Conservation (phyloP, 2,113 vertebrate genomes). For the Catharus minimus region DNA sequence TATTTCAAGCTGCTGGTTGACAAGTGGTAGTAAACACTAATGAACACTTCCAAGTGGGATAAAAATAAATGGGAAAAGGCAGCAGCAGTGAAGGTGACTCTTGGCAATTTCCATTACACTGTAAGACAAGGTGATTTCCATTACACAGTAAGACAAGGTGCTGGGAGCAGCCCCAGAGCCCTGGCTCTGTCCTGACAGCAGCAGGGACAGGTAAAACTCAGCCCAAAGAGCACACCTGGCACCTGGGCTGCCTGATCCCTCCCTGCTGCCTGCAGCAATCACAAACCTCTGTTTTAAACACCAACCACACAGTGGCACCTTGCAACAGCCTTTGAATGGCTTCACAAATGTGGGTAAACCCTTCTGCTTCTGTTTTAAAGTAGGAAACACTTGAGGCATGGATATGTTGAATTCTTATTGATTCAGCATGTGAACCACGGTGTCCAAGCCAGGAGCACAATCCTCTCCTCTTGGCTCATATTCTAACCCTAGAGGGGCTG, state of each 20-base stretch:
- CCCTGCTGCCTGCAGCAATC: background rate
- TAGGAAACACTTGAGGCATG: background rate
- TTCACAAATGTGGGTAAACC: background rate
- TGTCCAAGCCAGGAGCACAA: background rate
- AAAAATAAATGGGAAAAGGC: background rate
- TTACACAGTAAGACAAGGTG: background rate
- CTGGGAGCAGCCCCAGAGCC: background rate
- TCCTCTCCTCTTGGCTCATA: background rate
- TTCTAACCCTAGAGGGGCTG: background rate
- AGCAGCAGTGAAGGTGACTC: background rate
- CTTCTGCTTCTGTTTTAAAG: background rate
- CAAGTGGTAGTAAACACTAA: background rate
- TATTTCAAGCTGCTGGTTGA: conserved; percentile 10
- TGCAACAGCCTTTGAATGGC: background rate
- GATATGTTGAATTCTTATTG: background rate
- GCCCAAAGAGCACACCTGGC: background rate
- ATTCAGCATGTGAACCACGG: background rate
- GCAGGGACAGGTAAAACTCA: background rate
- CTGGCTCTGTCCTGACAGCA: background rate
- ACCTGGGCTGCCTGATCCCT: background rate
- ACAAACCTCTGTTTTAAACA: background rate
- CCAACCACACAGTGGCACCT: background rate
- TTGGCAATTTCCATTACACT: background rate
- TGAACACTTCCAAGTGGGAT: background rate
- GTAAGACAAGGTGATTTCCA: background rate